These are phyloP conservation scores for Drosophila engyochracea DNA, from an alignment of 2,888 invertebrate genomes.

Conservation along the genomic window DNA sequence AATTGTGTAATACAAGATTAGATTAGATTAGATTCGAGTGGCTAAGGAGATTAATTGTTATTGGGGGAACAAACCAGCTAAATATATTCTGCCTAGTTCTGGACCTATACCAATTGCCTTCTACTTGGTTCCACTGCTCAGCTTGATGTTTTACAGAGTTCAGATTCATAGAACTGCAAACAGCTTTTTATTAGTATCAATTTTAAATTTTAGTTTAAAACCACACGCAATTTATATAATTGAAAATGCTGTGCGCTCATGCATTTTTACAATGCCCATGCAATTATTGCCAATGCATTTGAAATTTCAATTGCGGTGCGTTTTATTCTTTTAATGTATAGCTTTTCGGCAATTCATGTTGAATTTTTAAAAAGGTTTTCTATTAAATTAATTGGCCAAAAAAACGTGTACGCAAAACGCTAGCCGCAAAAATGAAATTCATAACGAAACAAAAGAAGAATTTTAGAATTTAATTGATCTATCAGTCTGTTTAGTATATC, in stretches of 20 bases:
- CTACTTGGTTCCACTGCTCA: too few species aligned
- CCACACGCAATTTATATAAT: neutral
- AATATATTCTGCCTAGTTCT: neutral
- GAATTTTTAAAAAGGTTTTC: slow-evolving; percentile 49
- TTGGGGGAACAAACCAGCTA: neutral
- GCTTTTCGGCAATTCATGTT: neutral
- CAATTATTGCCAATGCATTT: slow-evolving; percentile 34
- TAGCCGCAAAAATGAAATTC: slow-evolving; percentile 38
- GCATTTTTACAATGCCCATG: neutral
- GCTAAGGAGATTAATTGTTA: neutral
- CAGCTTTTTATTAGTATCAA: neutral
- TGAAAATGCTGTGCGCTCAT: slow-evolving; percentile 3
- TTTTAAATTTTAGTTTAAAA: neutral
- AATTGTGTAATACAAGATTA: slow-evolving; percentile 10
- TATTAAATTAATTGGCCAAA: slow-evolving; percentile 70
- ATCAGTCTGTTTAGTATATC: neutral
- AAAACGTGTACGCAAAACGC: slow-evolving; percentile 20
- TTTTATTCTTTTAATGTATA: slow-evolving; percentile 7
- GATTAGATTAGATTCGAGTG: neutral
- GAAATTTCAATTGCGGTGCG: slow-evolving; percentile 26
- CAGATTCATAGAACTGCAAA: neutral
- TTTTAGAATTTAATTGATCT: slow-evolving; percentile 9
- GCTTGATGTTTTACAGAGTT: neutral
- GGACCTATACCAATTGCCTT: neutral
- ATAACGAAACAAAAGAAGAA: slow-evolving; percentile 35